Conservation (phyloP, 64 coral and sea anemone genomes). For the Cladopsammia gracilis region DNA sequence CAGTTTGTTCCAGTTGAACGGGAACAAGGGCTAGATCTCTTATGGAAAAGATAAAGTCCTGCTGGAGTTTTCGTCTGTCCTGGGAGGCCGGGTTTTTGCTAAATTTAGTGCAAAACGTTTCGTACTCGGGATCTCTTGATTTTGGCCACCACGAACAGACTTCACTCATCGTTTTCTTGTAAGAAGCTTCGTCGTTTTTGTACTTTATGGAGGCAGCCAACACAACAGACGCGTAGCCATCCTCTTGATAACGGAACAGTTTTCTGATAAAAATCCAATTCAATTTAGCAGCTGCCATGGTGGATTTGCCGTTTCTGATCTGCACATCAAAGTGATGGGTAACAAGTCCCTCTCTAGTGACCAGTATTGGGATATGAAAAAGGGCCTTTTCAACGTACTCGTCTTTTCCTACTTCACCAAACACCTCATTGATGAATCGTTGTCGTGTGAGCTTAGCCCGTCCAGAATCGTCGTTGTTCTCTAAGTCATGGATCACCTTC, state of each 20-base stretch:
- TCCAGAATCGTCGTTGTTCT: conserved; percentile 24
- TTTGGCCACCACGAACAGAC: conserved; percentile 56
- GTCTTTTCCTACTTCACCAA: conserved; percentile 16
- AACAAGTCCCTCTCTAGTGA: background rate
- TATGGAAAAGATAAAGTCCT: conserved; percentile 21
- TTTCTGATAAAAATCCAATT: conserved; percentile 44
- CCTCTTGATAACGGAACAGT: conserved; percentile 65
- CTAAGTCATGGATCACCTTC: conserved; percentile 27
- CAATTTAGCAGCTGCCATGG: background rate
- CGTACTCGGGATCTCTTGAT: conserved; percentile 13
- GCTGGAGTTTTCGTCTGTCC: conserved; percentile 7
- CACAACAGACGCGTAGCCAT: conserved; percentile 61
- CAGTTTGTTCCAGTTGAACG: conserved; percentile 35
- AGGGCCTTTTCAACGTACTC: conserved; percentile 60
- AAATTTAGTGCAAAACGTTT: conserved; percentile 15
- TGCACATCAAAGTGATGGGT: conserved; percentile 39
- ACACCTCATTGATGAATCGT: conserved; percentile 38
- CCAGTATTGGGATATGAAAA: conserved; percentile 19
- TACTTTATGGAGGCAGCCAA: conserved; percentile 62
- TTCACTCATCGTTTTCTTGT: conserved; percentile 4
- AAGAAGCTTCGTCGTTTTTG: conserved; percentile 51
- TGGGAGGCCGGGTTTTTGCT: background rate
- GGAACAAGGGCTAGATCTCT: conserved; percentile 50
- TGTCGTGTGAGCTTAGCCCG: conserved; percentile 12
- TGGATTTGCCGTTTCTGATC: conserved; percentile 1